Evolutionary conservation across 2,113 vertebrate genomes (phyloP).

Genomic region (Oryzias curvinotus): DNA sequence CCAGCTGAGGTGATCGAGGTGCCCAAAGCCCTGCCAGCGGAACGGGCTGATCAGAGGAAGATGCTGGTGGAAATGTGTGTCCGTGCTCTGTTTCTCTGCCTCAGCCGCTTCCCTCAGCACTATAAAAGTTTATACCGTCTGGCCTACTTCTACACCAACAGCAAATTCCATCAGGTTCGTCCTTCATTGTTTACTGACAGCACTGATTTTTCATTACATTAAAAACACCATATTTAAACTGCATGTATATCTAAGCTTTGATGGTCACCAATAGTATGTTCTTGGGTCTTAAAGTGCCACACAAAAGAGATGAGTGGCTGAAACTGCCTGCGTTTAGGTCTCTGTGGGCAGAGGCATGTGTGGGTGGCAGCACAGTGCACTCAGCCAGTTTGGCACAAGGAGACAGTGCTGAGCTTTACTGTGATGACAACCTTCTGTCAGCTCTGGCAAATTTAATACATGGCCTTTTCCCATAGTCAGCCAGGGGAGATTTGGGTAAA

Average conservation of each 20-base stretch:
- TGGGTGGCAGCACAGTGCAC: constrained; percentile 59
- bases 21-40: constrained; percentile 83
- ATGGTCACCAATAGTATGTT: not conserved
- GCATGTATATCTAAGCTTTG: not conserved
- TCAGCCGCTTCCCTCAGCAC: constrained; percentile 96
- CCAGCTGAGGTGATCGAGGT: constrained; percentile 77
- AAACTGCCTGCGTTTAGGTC: constrained; percentile 54
- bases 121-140: constrained; percentile 97
- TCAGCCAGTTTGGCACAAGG: constrained; percentile 68
- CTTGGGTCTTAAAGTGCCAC: constrained; percentile 28
- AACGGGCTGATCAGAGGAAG: constrained; percentile 83
- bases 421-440: constrained; percentile 65
- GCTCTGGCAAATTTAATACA: constrained; percentile 39
- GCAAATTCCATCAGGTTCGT: constrained; percentile 90
- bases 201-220: constrained; percentile 1
- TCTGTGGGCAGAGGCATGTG: constrained; percentile 69
- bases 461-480: constrained; percentile 11
- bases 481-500: not conserved
- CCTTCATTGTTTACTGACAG: not conserved
- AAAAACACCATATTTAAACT: constrained; percentile 31
- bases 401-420: constrained; percentile 50
- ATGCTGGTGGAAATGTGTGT: constrained; percentile 91
- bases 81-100: constrained; percentile 87
- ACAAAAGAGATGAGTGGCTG: constrained; percentile 52
- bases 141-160: constrained; percentile 90